Percentiles rank a stretch among this genome's conserved stretches.
Evolutionary conservation across 2,888 invertebrate genomes (phyloP).

Genomic region (Anoncus sp.): DNA sequence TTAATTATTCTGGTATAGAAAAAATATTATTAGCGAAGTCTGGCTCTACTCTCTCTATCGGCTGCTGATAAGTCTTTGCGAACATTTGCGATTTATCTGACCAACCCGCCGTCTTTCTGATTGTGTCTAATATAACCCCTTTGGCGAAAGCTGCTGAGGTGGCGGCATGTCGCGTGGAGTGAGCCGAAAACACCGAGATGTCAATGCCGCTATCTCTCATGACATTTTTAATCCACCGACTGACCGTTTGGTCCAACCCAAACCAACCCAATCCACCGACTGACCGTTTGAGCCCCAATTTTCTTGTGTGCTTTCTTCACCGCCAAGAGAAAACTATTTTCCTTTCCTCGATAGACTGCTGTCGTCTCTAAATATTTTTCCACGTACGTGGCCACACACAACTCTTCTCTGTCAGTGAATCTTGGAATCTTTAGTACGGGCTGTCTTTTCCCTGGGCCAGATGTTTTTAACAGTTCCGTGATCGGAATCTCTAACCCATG

Average conservation of each 20-base stretch:
- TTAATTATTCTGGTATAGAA: no score
- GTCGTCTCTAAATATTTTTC: conserved; percentile 4
- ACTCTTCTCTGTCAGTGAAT: not conserved
- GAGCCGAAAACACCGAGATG: not conserved
- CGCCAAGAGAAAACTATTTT: conserved; percentile 6
- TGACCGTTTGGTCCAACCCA: conserved; percentile 1
- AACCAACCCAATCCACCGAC: conserved; percentile 23
- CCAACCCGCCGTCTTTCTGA: not conserved
- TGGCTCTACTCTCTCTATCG: conserved; percentile 7
- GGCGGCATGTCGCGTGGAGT: conserved; percentile 24
- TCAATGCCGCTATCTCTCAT: conserved; percentile 17
- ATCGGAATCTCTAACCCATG: conserved; percentile 6
- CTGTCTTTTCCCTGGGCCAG: conserved; percentile 5
- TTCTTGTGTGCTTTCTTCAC: conserved; percentile 10
- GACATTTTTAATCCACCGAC: conserved; percentile 16
- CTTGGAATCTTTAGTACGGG: not conserved
- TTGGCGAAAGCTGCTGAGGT: conserved; percentile 19
- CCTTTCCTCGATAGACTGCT: not conserved
- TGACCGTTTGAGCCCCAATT: not conserved
- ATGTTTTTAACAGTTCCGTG: not conserved
- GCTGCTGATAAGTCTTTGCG: conserved; percentile 4
- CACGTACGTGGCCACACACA: conserved; percentile 10
- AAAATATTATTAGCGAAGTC: not conserved
- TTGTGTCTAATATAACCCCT: conserved; percentile 8
- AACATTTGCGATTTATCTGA: conserved; percentile 13